Conservation (phyloP, 2,797 vertebrate genomes). For the Lepilemur ruficaudatus region DNA sequence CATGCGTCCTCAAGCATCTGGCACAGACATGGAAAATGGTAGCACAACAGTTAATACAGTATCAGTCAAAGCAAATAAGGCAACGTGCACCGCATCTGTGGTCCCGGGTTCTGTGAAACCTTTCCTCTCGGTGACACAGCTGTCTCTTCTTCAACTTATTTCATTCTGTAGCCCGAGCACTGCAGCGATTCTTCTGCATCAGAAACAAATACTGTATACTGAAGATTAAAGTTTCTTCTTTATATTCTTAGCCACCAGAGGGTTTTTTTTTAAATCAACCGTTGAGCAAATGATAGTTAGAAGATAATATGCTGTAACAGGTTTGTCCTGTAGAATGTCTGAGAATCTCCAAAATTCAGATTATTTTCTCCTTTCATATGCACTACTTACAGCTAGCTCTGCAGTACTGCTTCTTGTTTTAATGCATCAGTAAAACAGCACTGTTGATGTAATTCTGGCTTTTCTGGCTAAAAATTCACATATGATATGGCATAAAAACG, state of each 20-base stretch:
- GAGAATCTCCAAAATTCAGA: conserved; percentile 82
- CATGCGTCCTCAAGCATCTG: conserved; percentile 72
- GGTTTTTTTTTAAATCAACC: conserved; percentile 40
- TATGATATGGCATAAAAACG: conserved; percentile 75
- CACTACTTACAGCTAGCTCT: conserved; percentile 86
- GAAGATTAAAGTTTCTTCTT: conserved; percentile 86
- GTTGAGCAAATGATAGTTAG: conserved; percentile 68
- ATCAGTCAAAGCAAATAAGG: conserved; percentile 78
- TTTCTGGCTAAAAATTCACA: conserved; percentile 81
- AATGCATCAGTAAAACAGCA: conserved; percentile 80
- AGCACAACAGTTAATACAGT: conserved; percentile 75
- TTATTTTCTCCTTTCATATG: conserved; percentile 69
- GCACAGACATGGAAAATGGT: conserved; percentile 74
- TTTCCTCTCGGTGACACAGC: conserved; percentile 76
- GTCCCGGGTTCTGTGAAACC: conserved; percentile 74
- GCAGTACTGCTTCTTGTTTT: conserved; percentile 84
- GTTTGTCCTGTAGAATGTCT: conserved; percentile 79
- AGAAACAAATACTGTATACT: conserved; percentile 75
- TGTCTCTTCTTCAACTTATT: conserved; percentile 81
- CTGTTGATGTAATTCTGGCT: conserved; percentile 80
- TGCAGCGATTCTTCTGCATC: conserved; percentile 80
- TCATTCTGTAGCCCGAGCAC: conserved; percentile 68
- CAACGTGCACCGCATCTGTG: conserved; percentile 77
- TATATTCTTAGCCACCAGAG: conserved; percentile 73
- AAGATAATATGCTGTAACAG: conserved; percentile 80